phyloP scores from a whole-genome alignment of 2,888 invertebrate genomes.

The Chirona hameri region DNA sequence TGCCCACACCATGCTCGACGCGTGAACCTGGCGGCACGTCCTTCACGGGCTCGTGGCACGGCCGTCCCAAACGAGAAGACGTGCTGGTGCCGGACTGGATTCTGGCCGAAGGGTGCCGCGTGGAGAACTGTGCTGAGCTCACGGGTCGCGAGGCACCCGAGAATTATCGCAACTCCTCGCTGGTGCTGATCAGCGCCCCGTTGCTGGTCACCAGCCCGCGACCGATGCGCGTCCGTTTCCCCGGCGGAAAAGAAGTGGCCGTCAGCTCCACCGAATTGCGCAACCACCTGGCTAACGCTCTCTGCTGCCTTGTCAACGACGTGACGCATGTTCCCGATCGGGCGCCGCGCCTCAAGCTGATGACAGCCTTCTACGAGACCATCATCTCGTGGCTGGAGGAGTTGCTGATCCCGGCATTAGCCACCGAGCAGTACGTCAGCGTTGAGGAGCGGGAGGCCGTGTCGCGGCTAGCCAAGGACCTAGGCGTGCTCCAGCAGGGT shows the following conservation, averaged over 20 bases:
- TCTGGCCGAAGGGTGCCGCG: slow-evolving; percentile 7
- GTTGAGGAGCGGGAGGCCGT: slow-evolving; percentile 1
- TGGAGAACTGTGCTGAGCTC: slow-evolving; percentile 27
- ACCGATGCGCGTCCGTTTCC: not conserved
- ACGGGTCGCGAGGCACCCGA: slow-evolving; percentile 12
- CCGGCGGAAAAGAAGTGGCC: slow-evolving; percentile 6
- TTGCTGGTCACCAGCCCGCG: not conserved
- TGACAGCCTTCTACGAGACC: slow-evolving; percentile 3
- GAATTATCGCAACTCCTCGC: not conserved
- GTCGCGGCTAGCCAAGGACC: not conserved
- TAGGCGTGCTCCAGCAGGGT: slow-evolving; percentile 8
- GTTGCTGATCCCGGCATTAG: not conserved
- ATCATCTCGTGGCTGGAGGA: slow-evolving; percentile 13
- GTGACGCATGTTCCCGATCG: not conserved
- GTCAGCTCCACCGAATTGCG: slow-evolving; percentile 3
- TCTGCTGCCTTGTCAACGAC: slow-evolving; percentile 7
- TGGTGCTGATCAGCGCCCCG: not conserved
- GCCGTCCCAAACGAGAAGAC: not conserved
- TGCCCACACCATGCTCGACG: not conserved
- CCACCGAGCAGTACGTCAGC: slow-evolving; percentile 9
- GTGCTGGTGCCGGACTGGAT: slow-evolving; percentile 23
- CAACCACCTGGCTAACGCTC: not conserved
- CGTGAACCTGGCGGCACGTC: not conserved
- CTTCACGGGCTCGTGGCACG: not conserved
- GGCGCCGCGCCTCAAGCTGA: not conserved